Base-by-base conservation (phyloP, 2,888 invertebrate genomes). In the Thecocarcelia acutangulata region DNA sequence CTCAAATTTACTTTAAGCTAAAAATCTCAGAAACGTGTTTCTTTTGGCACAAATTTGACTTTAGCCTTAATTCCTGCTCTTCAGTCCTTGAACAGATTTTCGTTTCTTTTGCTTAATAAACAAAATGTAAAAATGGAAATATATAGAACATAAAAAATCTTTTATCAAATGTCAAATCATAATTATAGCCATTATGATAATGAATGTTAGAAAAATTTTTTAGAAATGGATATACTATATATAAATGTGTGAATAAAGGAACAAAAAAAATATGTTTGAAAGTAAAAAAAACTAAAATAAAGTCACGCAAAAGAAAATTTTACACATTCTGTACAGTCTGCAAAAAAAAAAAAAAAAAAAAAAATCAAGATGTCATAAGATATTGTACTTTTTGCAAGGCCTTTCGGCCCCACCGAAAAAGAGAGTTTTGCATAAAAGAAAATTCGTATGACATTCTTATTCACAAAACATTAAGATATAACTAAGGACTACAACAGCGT, bases 111-210 rank as follows among this genome's bases (percentile, higher is more conserved):
- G 33, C 24, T 24, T 24, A 24, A 24, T 33, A 33, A 33, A 33
- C 5, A 33, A 33, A 9, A 33, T 21, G 44, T 44, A 44, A n/a
- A 15, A n/a, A 44, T 2, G n/a, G n/a, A n/a, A 3, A 44, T 44
- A 44, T 69, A n/a, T 69, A 56, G 24, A 42, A 42, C 48, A 13
- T 33, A 33, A 5, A 33, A 33, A 33, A 33, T 33, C 33, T 33
- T 9, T 33, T 61, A 52, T 72, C 78, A 72, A 72, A 64, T 72
- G 59, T 78, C 64, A 66, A 44, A 66, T 78, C 50, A 72, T 78
- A 72, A 78, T 72, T 66, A 72, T 19, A 66, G 72, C 44, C 72
- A 66, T 78, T 72, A 78, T 58, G 21, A 78, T 66, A 78, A 72
- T 72, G 64, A 66, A 58, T 54, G 24, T 40, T 64, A 11, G 21